A percentile compares a stretch with the other conserved stretches of the same genome.
Evolutionary conservation across 2,888 invertebrate species (phyloP).

Genomic region (Actias luna): DNA sequence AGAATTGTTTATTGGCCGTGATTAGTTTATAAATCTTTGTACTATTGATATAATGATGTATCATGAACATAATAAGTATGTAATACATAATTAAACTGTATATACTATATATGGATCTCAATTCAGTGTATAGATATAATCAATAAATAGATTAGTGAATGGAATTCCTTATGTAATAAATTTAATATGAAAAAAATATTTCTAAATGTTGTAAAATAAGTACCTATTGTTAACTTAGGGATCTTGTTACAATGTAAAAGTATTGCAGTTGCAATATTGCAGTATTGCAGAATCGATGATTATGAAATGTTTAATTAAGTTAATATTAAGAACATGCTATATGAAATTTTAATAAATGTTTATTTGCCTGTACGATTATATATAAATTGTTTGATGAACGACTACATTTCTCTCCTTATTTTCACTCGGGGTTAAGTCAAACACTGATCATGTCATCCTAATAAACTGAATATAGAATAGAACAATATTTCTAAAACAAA

Average conservation of each 20-base stretch:
- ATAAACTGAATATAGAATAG: too few relatives aligned
- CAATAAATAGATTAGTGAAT: not conserved
- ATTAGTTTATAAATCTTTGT: slow-evolving; percentile 4
- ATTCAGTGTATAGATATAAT: not conserved
- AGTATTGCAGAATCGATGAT: too few relatives aligned
- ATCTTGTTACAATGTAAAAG: too few relatives aligned
- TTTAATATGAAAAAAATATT: not conserved
- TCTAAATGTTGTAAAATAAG: not conserved
- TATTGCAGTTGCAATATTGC: too few relatives aligned
- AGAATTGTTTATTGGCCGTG: slow-evolving; percentile 13
- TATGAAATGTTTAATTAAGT: not conserved
- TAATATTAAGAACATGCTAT: not conserved
- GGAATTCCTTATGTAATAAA: not conserved
- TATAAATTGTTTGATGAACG: not conserved
- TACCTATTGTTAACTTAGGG: too few relatives aligned
- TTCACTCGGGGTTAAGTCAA: too few relatives aligned
- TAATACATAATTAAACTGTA: not conserved
- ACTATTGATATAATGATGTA: not conserved
- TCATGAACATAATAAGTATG: not conserved
- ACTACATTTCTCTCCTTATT: too few relatives aligned
- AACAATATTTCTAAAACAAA: too few relatives aligned
- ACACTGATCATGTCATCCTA: too few relatives aligned
- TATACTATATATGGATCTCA: slow-evolving; percentile 13
- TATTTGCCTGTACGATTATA: not conserved
- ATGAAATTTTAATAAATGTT: not conserved